Conservation (phyloP, 1,140 invertebrate species). For the Phymastichus coffea region DNA sequence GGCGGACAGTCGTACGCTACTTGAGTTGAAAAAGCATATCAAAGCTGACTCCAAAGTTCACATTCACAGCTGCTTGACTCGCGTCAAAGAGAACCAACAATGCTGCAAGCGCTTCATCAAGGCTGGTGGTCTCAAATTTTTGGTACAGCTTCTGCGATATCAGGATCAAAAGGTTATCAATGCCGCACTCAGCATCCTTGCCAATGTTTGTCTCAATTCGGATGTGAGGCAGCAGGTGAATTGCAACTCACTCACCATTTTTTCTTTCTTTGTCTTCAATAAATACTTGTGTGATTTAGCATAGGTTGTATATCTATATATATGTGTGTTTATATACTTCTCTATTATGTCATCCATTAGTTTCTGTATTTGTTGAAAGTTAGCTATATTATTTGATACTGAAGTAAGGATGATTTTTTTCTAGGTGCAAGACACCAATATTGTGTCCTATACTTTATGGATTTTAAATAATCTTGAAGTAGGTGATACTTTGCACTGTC, state of each 20-base stretch:
- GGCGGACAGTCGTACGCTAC: conserved; percentile 27
- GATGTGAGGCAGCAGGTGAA: conserved; percentile 43
- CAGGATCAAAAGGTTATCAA: conserved; percentile 40
- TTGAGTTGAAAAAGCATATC: conserved; percentile 36
- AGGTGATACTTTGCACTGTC: conserved; percentile 39
- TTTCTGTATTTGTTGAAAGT: neutral
- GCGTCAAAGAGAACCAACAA: conserved; percentile 40
- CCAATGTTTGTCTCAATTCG: conserved; percentile 38
- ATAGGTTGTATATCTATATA: neutral
- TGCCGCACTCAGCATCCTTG: conserved; percentile 43
- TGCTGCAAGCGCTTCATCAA: conserved; percentile 38
- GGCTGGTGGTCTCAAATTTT: conserved; percentile 30
- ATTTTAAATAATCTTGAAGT: conserved; percentile 42
- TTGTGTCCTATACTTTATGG: conserved; percentile 37
- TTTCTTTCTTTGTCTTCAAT: neutral
- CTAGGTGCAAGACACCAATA: conserved; percentile 41
- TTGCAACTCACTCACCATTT: too few species aligned
- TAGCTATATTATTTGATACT: too few species aligned
- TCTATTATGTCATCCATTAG: neutral
- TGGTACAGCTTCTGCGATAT: conserved; percentile 30
- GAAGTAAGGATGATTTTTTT: too few species aligned
- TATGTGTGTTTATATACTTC: neutral
- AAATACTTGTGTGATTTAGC: neutral
- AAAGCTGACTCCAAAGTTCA: conserved; percentile 32
- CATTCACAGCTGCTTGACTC: conserved; percentile 36